Conservation (phyloP, 2,113 vertebrate genomes). For the Scatophagus argus region DNA sequence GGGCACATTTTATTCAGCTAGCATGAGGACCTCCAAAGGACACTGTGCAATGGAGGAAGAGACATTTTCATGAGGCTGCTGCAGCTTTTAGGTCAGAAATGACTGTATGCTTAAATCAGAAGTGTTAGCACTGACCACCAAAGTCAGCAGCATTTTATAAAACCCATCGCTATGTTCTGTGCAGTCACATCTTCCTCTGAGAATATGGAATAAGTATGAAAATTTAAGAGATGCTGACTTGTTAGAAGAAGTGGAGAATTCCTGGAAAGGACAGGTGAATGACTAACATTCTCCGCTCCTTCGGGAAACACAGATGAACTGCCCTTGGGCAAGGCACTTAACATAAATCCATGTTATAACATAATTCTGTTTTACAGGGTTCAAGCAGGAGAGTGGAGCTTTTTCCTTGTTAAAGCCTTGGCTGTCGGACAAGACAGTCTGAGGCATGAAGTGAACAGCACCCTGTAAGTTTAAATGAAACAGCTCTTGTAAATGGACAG, state of each 20-base stretch:
- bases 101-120: slow-evolving; percentile 14
- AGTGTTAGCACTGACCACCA: not conserved
- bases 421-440: slow-evolving; percentile 1
- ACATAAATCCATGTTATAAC: slow-evolving; percentile 42
- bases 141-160: not conserved
- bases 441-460: not conserved
- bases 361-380: slow-evolving; percentile 37
- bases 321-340: slow-evolving; percentile 47
- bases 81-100: not conserved
- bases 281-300: slow-evolving; percentile 38
- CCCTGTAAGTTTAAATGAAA: slow-evolving; percentile 14
- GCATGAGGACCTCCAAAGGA: slow-evolving; percentile 48
- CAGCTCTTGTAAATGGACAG: slow-evolving; percentile 2
- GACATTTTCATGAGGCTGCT: slow-evolving; percentile 24
- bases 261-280: slow-evolving; percentile 21
- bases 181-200: slow-evolving; percentile 29
- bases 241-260: slow-evolving; percentile 27
- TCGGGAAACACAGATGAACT: slow-evolving; percentile 32
- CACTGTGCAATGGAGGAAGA: slow-evolving; percentile 25
- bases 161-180: slow-evolving; percentile 9
- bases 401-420: slow-evolving; percentile 28
- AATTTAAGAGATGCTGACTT: slow-evolving; percentile 36
- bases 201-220: not conserved
- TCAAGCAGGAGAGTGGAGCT: slow-evolving; percentile 8
- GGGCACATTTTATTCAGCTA: slow-evolving; percentile 47